Evolutionary conservation across 92 coral and sea anemone genomes (phyloP), one percentile per base, ranked within the genome.

Genomic region (Phenganax marumi): DNA sequence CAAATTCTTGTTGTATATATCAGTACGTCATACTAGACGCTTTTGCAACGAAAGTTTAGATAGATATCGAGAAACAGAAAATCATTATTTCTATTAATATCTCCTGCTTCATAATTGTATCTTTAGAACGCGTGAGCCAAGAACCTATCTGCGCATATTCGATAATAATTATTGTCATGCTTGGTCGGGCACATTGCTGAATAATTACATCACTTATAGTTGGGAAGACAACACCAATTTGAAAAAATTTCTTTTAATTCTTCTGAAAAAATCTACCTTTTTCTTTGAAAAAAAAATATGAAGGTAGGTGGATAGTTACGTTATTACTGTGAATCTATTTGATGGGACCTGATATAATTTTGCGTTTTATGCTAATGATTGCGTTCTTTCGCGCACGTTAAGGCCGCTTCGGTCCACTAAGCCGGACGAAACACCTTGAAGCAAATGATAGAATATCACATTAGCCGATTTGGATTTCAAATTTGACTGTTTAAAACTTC

Each of bases 201-300:
- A 64, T 68, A 70, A 85, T 89, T 82, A 89, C 89, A 87, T 89
- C 89, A 89, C 83, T 56, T 81, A 50, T 60, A 51, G 78, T 90
- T 85, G 85, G 79, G 73, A 73, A 61, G 60, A 78, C 60, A 62
- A 25, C 68, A 33, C 43, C 43, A 33, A 33, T 33, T 33, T 33
- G 43, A 33, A 33, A 33, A 33, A 33, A 5, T 33, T 33, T 33
- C 0, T 33, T 33, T 5, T 33, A 50, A 21, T 47, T 43, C 63
- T 23, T 33, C 10, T 50, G 23, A 18, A 26, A 17, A 56, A 55
- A 76, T 50, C 22, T 56, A 48, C 13, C 33, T 63, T 78, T 63
- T 7, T 33, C 43, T 18, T 47, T 72, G 63, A 61, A 62, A 78
- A 62, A 78, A 76, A 55, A 51, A 3, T 53, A 26, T n/a, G 54